A percentile compares a stretch with the other conserved stretches of the same genome.
Evolutionary conservation across 2,113 vertebrate genomes (phyloP).

Genomic region (Thryonomys swinderianus): DNA sequence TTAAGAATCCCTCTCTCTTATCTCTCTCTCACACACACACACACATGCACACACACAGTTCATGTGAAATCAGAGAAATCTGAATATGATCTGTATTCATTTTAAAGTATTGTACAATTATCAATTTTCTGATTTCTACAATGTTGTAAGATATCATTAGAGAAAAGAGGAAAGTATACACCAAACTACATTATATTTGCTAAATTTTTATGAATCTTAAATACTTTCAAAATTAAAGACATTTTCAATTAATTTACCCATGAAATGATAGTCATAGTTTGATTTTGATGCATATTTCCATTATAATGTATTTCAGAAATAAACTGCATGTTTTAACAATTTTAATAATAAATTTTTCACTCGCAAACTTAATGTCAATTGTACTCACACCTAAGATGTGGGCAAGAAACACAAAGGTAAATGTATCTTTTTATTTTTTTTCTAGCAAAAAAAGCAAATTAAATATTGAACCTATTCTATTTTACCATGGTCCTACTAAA

Average conservation of each 20-base stretch:
- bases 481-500: constrained; percentile 44
- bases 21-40: neutral
- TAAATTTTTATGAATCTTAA: constrained; percentile 1
- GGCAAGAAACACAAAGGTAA: neutral
- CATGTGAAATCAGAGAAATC: neutral
- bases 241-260: neutral
- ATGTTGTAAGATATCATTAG: neutral
- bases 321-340: neutral
- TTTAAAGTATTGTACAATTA: neutral
- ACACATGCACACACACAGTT: neutral
- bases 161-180: neutral
- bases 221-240: neutral
- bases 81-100: neutral
- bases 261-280: neutral
- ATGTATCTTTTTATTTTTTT: constrained; percentile 3
- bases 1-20: neutral
- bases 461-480: constrained; percentile 11
- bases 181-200: neutral
- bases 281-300: neutral
- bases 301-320: neutral
- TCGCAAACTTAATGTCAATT: neutral
- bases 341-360: neutral
- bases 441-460: constrained; percentile 50
- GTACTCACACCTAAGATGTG: neutral
- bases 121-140: neutral